phyloP scores from a whole-genome alignment of 2,888 invertebrate species.

The Ophraella communa region DNA sequence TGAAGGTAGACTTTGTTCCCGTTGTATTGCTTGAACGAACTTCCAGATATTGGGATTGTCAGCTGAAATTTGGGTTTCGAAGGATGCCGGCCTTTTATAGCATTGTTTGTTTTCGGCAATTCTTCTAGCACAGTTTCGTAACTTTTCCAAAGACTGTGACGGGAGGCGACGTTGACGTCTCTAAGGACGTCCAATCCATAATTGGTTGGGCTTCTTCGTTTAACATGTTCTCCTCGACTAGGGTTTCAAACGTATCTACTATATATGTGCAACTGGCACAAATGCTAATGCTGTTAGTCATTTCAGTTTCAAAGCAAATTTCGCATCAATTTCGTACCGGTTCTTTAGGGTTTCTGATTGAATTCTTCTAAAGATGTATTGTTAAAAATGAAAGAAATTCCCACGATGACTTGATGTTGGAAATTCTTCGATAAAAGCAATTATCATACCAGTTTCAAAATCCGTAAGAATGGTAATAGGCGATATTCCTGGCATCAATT shows the following conservation, averaged over 20 bases:
- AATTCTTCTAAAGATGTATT: constrained; percentile 20
- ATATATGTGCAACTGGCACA: constrained; percentile 11
- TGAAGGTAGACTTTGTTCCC: neutral
- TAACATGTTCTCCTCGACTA: neutral
- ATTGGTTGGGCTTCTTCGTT: neutral
- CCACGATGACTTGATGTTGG: neutral
- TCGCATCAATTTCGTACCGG: constrained; percentile 25
- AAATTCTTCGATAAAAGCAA: no score
- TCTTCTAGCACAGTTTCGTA: neutral
- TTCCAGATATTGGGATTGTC: constrained; percentile 1
- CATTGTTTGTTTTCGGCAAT: neutral
- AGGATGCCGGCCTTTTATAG: constrained; percentile 2
- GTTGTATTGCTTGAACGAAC: neutral
- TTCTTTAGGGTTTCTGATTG: constrained; percentile 14
- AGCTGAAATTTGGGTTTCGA: neutral
- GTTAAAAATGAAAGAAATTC: constrained; percentile 25
- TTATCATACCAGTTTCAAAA: no score
- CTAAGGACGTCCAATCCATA: constrained; percentile 21
- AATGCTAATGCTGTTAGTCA: constrained; percentile 12
- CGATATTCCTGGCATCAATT: no score
- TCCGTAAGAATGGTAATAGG: no score
- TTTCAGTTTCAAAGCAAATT: constrained; percentile 22
- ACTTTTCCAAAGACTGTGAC: constrained; percentile 6
- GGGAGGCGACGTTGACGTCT: constrained; percentile 19
- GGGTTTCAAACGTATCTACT: neutral